Conservation (phyloP, 2,113 vertebrate species). For the Anseranas semipalmata region DNA sequence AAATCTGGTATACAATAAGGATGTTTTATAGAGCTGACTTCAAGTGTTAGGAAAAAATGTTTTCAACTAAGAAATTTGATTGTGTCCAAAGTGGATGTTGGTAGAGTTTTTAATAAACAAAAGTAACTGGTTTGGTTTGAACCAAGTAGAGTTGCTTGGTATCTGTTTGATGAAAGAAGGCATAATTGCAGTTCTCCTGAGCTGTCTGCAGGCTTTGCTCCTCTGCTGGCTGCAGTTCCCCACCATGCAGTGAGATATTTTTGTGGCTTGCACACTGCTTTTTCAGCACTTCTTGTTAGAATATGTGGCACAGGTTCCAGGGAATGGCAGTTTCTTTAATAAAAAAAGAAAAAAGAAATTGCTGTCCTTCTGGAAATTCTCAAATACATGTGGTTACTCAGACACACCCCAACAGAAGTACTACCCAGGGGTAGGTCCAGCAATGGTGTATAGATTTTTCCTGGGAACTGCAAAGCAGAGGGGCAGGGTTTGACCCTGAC, state of each 20-base stretch:
- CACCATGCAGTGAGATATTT: neutral
- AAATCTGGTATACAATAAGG: neutral
- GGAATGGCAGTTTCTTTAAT: neutral
- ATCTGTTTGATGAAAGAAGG: neutral
- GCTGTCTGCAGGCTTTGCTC: neutral
- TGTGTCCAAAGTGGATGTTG: neutral
- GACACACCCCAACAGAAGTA: too few relatives aligned
- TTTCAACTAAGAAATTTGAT: neutral
- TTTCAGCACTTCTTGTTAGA: neutral
- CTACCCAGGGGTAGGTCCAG: neutral
- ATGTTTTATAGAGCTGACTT: neutral
- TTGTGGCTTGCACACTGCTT: neutral
- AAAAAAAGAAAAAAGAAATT: neutral
- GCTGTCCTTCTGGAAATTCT: neutral
- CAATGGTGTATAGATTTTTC: neutral
- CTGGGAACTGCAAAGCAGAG: neutral
- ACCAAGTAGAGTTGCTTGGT: neutral
- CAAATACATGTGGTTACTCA: neutral
- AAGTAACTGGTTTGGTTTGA: neutral
- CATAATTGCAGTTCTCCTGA: neutral
- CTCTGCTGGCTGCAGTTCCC: neutral
- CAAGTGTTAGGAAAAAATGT: neutral
- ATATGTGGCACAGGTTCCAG: neutral
- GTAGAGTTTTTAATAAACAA: neutral
- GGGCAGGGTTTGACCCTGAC: neutral